phyloP scores from a whole-genome alignment of 2,797 vertebrate genomes.

The Taeniopygia guttata region DNA sequence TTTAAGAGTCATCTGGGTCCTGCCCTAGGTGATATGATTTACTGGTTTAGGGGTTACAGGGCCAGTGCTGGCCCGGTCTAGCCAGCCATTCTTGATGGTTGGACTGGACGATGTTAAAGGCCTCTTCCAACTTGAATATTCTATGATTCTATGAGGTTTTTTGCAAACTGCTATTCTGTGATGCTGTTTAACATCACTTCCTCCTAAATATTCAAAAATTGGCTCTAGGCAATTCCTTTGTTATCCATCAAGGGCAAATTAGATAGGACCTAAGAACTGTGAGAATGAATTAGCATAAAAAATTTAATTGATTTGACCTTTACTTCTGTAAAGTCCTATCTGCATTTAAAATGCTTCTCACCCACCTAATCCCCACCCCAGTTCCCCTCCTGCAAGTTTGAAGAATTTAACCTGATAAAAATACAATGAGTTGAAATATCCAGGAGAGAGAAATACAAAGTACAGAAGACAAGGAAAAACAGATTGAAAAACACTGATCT shows the following conservation, averaged over 20 bases:
- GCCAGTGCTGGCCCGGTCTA: neutral
- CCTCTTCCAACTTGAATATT: neutral
- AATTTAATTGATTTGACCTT: neutral
- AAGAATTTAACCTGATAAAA: neutral
- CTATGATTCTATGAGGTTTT: neutral
- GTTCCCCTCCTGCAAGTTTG: neutral
- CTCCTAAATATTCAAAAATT: neutral
- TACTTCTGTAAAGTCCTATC: neutral
- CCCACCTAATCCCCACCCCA: rapidly evolving
- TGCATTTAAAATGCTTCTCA: neutral
- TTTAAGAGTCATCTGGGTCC: neutral
- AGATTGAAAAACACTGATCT: constrained; percentile 16
- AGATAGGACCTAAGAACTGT: neutral
- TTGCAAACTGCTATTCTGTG: neutral
- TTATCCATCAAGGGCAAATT: neutral
- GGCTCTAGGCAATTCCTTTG: neutral
- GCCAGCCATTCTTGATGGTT: too few relatives aligned
- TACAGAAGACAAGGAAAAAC: constrained; percentile 8
- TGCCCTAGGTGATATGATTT: neutral
- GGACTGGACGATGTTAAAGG: neutral
- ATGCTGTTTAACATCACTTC: neutral
- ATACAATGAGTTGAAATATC: neutral
- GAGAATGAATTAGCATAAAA: neutral
- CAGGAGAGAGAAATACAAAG: neutral
- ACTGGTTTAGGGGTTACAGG: neutral